Evolutionary conservation across 1,140 invertebrate genomes (phyloP).

Genomic region (Leptinotarsa texana): DNA sequence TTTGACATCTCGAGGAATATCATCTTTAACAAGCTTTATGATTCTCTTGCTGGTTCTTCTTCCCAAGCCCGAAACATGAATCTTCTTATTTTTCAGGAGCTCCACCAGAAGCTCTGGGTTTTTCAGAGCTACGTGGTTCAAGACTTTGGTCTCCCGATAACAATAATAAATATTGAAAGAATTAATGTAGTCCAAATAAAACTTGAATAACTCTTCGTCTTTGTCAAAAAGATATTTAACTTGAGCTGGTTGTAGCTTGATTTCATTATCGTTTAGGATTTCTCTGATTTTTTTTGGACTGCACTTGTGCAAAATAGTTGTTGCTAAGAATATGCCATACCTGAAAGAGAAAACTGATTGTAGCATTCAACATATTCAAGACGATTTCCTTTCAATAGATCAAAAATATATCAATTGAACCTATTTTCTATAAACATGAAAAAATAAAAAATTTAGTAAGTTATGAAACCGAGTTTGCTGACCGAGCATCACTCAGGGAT

Average conservation of each 20-base stretch:
- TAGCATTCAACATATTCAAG: too few species aligned
- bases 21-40: slow-evolving; percentile 19
- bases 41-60: slow-evolving; percentile 27
- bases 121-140: slow-evolving; percentile 24
- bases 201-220: slow-evolving; percentile 21
- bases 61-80: slow-evolving; percentile 2
- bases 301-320: slow-evolving; percentile 24
- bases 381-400: too few species aligned
- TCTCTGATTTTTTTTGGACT: slow-evolving; percentile 24
- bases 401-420: too few species aligned
- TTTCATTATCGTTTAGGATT: slow-evolving; percentile 2
- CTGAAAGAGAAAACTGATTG: not conserved
- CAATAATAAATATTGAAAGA: not conserved
- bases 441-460: too few species aligned
- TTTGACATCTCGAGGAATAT: slow-evolving; percentile 16
- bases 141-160: slow-evolving; percentile 11
- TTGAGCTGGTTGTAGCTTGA: slow-evolving; percentile 13
- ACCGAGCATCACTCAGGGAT: too few species aligned
- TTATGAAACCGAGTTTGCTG: too few species aligned
- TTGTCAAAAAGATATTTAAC: slow-evolving; percentile 29
- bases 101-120: slow-evolving; percentile 18
- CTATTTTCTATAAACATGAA: too few species aligned
- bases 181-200: slow-evolving; percentile 24
- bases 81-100: slow-evolving; percentile 11
- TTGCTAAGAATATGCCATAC: slow-evolving; percentile 28